A percentile compares a stretch with the other conserved stretches of the same genome.
These are phyloP conservation scores for Gobiocypris rarus DNA, from an alignment of 2,113 vertebrate species.

Conservation along the genomic window DNA sequence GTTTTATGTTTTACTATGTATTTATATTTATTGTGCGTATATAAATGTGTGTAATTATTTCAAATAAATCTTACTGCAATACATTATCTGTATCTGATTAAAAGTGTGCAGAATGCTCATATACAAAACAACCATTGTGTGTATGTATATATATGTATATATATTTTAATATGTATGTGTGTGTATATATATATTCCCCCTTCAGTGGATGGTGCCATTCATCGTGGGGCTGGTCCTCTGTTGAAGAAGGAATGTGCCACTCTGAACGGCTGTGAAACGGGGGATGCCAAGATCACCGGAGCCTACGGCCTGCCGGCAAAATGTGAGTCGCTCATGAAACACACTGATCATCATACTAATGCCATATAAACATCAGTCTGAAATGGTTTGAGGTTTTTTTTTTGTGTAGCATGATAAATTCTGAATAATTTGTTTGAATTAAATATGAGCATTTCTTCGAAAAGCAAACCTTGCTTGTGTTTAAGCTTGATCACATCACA, in stretches of 20 bases:
- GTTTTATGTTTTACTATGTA: too few species aligned
- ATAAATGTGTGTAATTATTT: too few species aligned
- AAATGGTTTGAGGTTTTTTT: slow-evolving; percentile 4
- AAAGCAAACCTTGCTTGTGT: neutral
- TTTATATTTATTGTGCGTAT: too few species aligned
- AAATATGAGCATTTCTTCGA: neutral
- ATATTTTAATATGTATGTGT: too few species aligned
- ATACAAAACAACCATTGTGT: too few species aligned
- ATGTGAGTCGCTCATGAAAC: slow-evolving; percentile 77
- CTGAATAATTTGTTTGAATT: neutral
- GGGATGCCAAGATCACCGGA: slow-evolving; percentile 86
- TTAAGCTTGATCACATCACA: slow-evolving; percentile 21
- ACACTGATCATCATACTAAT: neutral
- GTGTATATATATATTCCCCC: too few species aligned
- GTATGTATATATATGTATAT: too few species aligned
- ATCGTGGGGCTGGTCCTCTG: slow-evolving; percentile 81
- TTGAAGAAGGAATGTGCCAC: slow-evolving; percentile 84
- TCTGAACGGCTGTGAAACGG: slow-evolving; percentile 82
- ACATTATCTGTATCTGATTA: too few species aligned
- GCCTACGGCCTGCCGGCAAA: slow-evolving; percentile 86
- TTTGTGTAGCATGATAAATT: neutral
- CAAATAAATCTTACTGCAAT: too few species aligned
- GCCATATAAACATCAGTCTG: too few species aligned
- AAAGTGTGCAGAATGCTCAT: too few species aligned
- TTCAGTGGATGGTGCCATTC: slow-evolving; percentile 90